Conservation (phyloP, 1,140 invertebrate species). For the Drosophila virilis region DNA sequence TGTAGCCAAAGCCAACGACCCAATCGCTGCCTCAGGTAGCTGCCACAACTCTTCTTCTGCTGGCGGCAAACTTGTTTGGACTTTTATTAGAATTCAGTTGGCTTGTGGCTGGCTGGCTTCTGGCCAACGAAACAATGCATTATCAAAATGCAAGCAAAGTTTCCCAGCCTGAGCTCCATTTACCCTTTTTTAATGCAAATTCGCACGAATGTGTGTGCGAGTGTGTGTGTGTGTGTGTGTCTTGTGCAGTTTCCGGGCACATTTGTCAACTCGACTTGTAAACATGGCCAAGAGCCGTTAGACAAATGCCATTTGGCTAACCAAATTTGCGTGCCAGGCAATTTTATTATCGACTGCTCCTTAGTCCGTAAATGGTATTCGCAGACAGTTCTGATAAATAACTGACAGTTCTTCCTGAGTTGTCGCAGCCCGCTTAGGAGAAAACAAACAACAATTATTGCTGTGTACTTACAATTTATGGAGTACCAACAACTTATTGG, state of each 20-base stretch:
- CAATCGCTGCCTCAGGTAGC: conserved; percentile 16
- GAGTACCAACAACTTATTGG: no score
- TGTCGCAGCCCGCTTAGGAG: not conserved
- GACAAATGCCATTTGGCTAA: conserved; percentile 48
- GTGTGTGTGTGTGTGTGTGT: conserved; percentile 10
- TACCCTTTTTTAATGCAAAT: conserved; percentile 55
- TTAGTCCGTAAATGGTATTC: conserved; percentile 57
- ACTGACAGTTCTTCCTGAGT: conserved; percentile 24
- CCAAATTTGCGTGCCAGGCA: conserved; percentile 51
- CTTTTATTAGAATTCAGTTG: conserved; percentile 34
- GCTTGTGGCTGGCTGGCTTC: not conserved
- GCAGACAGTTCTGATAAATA: conserved; percentile 74
- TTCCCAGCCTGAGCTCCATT: conserved; percentile 37
- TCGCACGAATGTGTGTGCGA: conserved; percentile 14
- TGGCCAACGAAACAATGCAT: conserved; percentile 58
- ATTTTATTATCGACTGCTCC: conserved; percentile 50
- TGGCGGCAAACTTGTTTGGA: conserved; percentile 59
- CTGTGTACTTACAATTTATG: no score
- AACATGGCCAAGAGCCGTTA: conserved; percentile 68
- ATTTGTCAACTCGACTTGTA: conserved; percentile 76
- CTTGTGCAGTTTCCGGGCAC: conserved; percentile 63
- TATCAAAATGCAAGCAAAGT: conserved; percentile 59
- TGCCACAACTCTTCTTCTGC: not conserved
- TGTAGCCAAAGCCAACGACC: conserved; percentile 60
- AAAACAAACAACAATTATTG: no score